Evolutionary conservation across 1,140 invertebrate genomes (phyloP).

Genomic region (Periplaneta americana): DNA sequence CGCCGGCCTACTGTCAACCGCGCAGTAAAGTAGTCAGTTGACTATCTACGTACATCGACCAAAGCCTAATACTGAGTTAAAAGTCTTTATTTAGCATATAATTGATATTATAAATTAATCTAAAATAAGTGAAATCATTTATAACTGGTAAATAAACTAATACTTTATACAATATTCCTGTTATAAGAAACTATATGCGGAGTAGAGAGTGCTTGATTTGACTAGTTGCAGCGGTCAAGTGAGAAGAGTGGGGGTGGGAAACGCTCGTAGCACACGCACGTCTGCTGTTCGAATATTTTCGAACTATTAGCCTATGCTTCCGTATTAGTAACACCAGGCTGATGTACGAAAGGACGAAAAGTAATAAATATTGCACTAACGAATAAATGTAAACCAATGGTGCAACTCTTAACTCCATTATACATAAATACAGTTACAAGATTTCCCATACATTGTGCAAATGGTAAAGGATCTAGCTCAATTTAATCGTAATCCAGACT

Average conservation of each 20-base stretch:
- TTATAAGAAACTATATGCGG: background rate
- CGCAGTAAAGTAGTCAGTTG: constrained; percentile 1
- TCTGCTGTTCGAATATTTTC: constrained; percentile 4
- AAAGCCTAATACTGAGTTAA: background rate
- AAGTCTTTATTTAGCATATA: background rate
- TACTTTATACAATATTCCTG: background rate
- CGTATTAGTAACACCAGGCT: background rate
- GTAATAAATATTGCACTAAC: no score
- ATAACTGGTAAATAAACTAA: background rate
- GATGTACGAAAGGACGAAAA: background rate
- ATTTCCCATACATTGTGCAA: no score
- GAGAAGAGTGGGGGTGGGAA: background rate
- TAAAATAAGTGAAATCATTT: background rate
- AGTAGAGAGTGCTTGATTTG: background rate
- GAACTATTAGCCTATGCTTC: background rate
- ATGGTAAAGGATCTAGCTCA: no score
- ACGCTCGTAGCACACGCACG: constrained; percentile 4
- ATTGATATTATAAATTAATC: background rate
- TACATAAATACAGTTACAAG: no score
- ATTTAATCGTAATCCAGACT: no score
- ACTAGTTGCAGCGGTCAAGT: constrained; percentile 3
- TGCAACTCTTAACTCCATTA: no score
- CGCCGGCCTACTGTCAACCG: constrained; percentile 42
- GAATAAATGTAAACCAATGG: no score
- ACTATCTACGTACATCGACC: background rate